Evolutionary conservation across 92 coral and sea anemone species (phyloP).

Genomic region (Palythoa grandis): DNA sequence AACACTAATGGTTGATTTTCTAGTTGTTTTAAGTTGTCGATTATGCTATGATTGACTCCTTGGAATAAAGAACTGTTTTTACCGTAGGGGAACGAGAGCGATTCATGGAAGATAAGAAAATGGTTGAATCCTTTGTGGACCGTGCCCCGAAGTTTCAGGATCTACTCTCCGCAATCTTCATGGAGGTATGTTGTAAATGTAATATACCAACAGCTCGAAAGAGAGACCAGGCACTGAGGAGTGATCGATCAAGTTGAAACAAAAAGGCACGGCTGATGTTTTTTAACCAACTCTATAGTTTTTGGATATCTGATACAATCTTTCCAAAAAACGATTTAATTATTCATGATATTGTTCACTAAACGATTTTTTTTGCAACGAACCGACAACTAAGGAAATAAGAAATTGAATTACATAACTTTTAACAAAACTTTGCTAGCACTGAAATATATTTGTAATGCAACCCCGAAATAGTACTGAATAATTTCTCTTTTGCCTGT

Average conservation of each 20-base stretch:
- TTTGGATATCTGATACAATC: too few relatives aligned
- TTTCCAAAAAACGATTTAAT: too few relatives aligned
- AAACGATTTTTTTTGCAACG: too few relatives aligned
- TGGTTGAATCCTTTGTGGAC: background rate
- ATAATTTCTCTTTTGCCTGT: background rate
- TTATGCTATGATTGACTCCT: background rate
- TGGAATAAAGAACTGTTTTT: background rate
- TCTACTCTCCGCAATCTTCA: background rate
- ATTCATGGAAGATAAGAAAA: background rate
- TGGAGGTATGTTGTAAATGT: background rate
- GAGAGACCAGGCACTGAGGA: too few relatives aligned
- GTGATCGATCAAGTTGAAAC: background rate
- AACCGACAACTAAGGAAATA: too few relatives aligned
- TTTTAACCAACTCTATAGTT: too few relatives aligned
- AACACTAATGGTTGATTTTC: too few relatives aligned
- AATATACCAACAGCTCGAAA: too few relatives aligned
- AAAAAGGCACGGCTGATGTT: background rate
- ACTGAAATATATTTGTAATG: background rate
- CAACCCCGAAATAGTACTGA: background rate
- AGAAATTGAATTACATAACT: too few relatives aligned
- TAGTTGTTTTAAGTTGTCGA: too few relatives aligned
- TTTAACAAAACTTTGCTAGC: background rate
- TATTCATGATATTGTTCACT: too few relatives aligned
- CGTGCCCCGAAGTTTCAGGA: background rate
- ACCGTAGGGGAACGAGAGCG: conserved; percentile 11